Evolutionary conservation across 2,113 vertebrate species (phyloP).

Genomic region (Lanius ludovicianus): DNA sequence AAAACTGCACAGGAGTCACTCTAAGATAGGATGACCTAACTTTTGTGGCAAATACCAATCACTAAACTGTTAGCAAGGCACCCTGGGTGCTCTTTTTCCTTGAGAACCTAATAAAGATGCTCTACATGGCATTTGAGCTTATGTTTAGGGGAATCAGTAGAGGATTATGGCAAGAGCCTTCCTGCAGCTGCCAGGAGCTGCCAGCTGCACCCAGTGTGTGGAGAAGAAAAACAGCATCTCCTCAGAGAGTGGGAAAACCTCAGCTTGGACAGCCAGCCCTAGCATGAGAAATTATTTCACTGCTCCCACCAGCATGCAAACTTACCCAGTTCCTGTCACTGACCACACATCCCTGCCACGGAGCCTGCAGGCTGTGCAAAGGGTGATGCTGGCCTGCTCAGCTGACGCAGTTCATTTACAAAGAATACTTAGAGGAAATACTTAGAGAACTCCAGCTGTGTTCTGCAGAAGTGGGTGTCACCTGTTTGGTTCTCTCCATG

Average conservation of each 20-base stretch:
- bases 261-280: background rate
- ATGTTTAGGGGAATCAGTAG: background rate
- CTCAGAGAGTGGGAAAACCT: background rate
- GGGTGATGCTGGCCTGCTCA: background rate
- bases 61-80: background rate
- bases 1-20: background rate
- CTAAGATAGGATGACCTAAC: background rate
- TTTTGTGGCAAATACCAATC: background rate
- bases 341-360: background rate
- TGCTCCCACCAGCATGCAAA: background rate
- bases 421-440: conserved; percentile 34
- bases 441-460: background rate
- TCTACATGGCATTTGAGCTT: background rate
- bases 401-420: conserved; percentile 47
- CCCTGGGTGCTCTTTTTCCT: background rate
- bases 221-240: background rate
- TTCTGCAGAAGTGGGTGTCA: conserved; percentile 44
- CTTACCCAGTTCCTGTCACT: background rate
- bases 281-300: background rate
- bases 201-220: background rate
- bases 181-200: background rate
- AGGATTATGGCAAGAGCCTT: background rate
- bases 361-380: background rate
- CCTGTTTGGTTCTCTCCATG: background rate
- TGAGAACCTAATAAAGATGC: background rate